Percentiles rank a stretch among this genome's conserved stretches.
phyloP scores from a whole-genome alignment of 2,888 invertebrate species.

The Antheraea assamensis region DNA sequence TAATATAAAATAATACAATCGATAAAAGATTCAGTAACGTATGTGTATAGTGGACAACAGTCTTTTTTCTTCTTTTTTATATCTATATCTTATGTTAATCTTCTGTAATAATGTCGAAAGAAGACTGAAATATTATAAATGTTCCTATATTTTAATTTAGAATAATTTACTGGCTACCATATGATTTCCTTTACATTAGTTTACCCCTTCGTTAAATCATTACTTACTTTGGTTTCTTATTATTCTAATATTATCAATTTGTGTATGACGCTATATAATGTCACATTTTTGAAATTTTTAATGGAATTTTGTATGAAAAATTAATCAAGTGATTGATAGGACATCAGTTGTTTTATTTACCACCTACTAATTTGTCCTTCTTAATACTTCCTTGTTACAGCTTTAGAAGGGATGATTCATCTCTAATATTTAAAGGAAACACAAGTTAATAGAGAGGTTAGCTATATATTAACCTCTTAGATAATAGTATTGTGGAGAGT shows the following conservation, averaged over 20 bases:
- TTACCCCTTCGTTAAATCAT: conserved; percentile 72
- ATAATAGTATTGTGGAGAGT: too few relatives aligned
- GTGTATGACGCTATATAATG: conserved; percentile 80
- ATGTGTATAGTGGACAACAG: conserved; percentile 66
- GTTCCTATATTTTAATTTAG: conserved; percentile 82
- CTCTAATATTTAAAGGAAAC: too few relatives aligned
- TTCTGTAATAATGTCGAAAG: conserved; percentile 74
- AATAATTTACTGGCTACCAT: conserved; percentile 77
- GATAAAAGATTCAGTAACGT: neutral
- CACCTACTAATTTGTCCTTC: conserved; percentile 17
- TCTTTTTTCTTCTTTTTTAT: conserved; percentile 55
- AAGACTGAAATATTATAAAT: conserved; percentile 80
- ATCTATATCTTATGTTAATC: conserved; percentile 65
- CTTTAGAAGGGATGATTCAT: too few relatives aligned
- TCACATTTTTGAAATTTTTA: conserved; percentile 82
- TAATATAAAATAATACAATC: conserved; percentile 2
- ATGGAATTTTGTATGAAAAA: conserved; percentile 81
- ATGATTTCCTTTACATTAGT: conserved; percentile 69
- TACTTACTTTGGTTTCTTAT: conserved; percentile 65
- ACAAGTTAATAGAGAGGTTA: too few relatives aligned
- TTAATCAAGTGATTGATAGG: conserved; percentile 80
- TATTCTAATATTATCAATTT: conserved; percentile 71
- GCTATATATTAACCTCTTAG: too few relatives aligned
- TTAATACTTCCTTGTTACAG: too few relatives aligned
- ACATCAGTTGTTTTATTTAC: conserved; percentile 58